These are phyloP conservation scores for Benthosema pterotum DNA, from an alignment of 2,797 vertebrate species.

Conservation along the genomic window DNA sequence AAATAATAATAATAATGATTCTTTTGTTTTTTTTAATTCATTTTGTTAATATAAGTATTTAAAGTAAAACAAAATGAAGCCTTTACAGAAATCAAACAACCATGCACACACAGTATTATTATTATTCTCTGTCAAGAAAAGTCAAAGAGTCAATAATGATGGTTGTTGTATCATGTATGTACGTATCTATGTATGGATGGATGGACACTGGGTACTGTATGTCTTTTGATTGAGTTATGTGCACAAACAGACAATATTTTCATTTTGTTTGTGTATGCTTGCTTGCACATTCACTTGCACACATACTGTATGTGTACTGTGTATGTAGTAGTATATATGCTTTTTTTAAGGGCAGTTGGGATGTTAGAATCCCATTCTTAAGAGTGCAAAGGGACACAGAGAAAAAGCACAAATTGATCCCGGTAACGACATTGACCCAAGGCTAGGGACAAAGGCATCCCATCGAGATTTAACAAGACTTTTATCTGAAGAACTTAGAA, in stretches of 20 bases:
- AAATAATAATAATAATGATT: conserved; percentile 91
- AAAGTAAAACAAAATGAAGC: conserved; percentile 88
- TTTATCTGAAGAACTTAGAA: too few species aligned
- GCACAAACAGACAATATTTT: too few species aligned
- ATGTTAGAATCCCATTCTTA: conserved; percentile 35
- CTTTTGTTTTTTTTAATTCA: conserved; percentile 57
- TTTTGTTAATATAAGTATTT: conserved; percentile 58
- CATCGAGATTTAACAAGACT: too few species aligned
- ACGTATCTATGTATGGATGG: too few species aligned
- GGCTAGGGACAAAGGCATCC: too few species aligned
- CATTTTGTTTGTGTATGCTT: background rate
- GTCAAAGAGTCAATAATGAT: conserved; percentile 38
- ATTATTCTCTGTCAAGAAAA: conserved; percentile 72
- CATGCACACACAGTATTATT: conserved; percentile 83
- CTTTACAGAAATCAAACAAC: conserved; percentile 88
- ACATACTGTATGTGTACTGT: background rate
- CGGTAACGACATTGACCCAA: too few species aligned
- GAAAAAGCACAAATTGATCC: too few species aligned
- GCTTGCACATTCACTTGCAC: background rate
- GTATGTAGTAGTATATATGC: conserved; percentile 13
- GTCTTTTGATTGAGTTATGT: too few species aligned
- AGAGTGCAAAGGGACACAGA: too few species aligned
- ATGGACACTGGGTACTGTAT: background rate
- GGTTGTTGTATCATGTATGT: conserved; percentile 16
- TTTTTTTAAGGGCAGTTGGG: conserved; percentile 80